Base-by-base conservation (phyloP, 2,113 vertebrate genomes). In the Blennius ocellaris region DNA sequence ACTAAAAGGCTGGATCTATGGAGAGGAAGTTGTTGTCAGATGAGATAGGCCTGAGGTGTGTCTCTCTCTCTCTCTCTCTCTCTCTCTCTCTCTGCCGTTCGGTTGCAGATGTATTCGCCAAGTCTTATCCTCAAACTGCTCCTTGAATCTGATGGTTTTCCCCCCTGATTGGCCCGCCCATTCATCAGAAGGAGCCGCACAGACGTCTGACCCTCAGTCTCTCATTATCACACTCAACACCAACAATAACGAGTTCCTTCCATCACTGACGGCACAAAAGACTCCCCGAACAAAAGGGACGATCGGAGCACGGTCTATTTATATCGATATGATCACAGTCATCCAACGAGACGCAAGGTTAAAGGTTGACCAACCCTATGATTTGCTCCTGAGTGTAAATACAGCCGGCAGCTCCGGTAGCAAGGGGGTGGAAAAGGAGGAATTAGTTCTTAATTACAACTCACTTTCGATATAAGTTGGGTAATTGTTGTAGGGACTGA, bases 1-100 rank as follows among this genome's bases (percentile, higher is more conserved):
- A 52, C 72, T 76, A 66, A 70, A 78, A 76, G 76, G 61, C 71
- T 55, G 52, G 55, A 61, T 82, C 73, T 39, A 57, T 72, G 36
- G 39, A 68, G 68, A 41, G 44, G 55, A 67, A 55, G 68, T 54
- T 1, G 7, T 66, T 81, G 64, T 49, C 65, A 80, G 73, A 74
- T 75, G 44, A 71, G 58, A 21, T 36, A 17, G 52, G 17, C 48
- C 51, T 0, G 6, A 49, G 57, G 16, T 54, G 40, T 67, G n/a
- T n/a, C n/a, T n/a, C n/a, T n/a, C n/a, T n/a, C n/a, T n/a, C n/a
- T n/a, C n/a, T n/a, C n/a, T n/a, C n/a, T n/a, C n/a, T n/a, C n/a
- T n/a, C n/a, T n/a, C n/a, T n/a, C n/a, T n/a, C 39, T 43, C 51
- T 61, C 65, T 16, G 11, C 44, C 30, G 9, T 15, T 45, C 6